Conservation (phyloP, 2,113 vertebrate genomes). For the Pedetes capensis region DNA sequence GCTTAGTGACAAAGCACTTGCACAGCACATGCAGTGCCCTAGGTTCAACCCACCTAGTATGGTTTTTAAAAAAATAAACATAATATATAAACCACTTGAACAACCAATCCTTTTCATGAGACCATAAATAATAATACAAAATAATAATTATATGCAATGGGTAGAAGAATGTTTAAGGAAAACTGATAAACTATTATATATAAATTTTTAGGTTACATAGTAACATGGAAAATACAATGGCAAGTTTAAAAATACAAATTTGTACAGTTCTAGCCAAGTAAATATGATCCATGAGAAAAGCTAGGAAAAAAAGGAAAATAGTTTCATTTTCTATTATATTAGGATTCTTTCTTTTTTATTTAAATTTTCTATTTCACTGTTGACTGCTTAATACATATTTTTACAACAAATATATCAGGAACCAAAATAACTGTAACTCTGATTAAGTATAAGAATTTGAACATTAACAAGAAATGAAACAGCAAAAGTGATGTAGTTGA, state of each 20-base stretch:
- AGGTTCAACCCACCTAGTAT: no score
- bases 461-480: constrained; percentile 53
- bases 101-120: constrained; percentile 4
- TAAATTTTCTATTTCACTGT: constrained; percentile 40
- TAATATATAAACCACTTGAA: constrained; percentile 29
- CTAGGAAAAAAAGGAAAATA: neutral
- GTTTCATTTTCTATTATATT: constrained; percentile 7
- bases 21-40: no score
- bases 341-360: neutral
- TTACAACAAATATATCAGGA: constrained; percentile 15
- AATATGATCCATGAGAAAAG: constrained; percentile 42
- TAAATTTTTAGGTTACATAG: constrained; percentile 31
- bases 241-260: neutral
- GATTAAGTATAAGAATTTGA: constrained; percentile 49
- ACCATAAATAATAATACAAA: neutral
- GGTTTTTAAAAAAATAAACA: no score
- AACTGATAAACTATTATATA: constrained; percentile 32
- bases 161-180: neutral
- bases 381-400: constrained; percentile 27
- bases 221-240: constrained; percentile 26
- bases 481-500: constrained; percentile 12
- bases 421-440: constrained; percentile 46
- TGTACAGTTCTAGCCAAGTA: constrained; percentile 1
- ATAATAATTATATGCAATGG: neutral
- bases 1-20: no score